These are phyloP conservation scores for Athrips mouffetella DNA, from an alignment of 2,888 invertebrate species.

Conservation along the genomic window DNA sequence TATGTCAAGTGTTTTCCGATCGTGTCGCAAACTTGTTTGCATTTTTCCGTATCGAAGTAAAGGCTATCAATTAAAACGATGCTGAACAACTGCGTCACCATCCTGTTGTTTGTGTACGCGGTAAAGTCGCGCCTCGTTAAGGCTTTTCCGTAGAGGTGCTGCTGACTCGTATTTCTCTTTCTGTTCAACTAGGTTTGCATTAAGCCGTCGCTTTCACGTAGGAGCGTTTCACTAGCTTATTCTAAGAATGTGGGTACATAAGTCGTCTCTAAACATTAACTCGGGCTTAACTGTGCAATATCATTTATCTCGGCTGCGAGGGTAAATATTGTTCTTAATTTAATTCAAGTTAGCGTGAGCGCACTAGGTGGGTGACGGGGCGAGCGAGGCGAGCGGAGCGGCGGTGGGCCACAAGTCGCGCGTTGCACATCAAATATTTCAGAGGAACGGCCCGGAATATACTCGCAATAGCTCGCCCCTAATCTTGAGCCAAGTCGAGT, in stretches of 20 bases:
- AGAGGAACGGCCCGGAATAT: conserved; percentile 63
- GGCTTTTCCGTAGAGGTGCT: conserved; percentile 38
- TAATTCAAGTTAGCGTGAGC: conserved; percentile 67
- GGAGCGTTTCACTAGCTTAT: conserved; percentile 46
- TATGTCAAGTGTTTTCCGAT: conserved; percentile 65
- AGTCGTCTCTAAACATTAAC: conserved; percentile 67
- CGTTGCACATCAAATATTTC: conserved; percentile 72
- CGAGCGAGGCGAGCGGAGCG: conserved; percentile 28
- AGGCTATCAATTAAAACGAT: conserved; percentile 55
- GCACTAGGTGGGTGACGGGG: conserved; percentile 57
- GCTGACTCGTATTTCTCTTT: conserved; percentile 34
- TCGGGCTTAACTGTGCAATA: conserved; percentile 68
- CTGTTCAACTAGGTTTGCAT: conserved; percentile 35
- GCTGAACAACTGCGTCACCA: conserved; percentile 34
- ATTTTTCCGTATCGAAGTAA: conserved; percentile 50
- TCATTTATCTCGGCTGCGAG: conserved; percentile 67
- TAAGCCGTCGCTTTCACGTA: conserved; percentile 35
- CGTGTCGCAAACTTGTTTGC: conserved; percentile 52
- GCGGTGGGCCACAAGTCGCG: conserved; percentile 61
- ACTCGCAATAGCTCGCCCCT: conserved; percentile 71
- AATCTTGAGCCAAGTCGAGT: conserved; percentile 76
- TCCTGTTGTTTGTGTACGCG: conserved; percentile 42
- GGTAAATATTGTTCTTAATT: conserved; percentile 78
- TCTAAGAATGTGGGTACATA: conserved; percentile 65
- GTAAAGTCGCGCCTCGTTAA: conserved; percentile 42